Evolutionary conservation across 2,888 invertebrate species (phyloP), one percentile per base, ranked within the genome.

Genomic region (Hedychridium roseum): DNA sequence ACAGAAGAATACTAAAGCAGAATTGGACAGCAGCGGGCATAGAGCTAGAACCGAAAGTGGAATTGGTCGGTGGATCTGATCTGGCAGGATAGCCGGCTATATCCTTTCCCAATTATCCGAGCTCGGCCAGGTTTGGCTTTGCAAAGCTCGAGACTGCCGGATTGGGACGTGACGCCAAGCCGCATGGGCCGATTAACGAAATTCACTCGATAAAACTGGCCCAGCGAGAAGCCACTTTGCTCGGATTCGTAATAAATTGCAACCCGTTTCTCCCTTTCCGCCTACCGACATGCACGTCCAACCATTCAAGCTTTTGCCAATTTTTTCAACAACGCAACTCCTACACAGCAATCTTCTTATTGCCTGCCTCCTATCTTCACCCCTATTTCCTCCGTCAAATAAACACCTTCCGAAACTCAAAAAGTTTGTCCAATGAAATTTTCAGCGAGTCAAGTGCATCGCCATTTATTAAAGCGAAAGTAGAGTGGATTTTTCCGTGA

Each of bases 141-240:
- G 50, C 50, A 61, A 57, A 57, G 51, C n/a, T 51, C 54, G 46
- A 52, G 48, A 43, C 40, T 51, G 51, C 42, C 47, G 62, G 59
- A 66, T 61, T 64, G 64, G 60, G 47, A 59, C 60, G 63, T 63
- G 64, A 59, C 57, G 63, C 55, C 48, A 53, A 60, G 64, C 55
- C 62, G 45, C 58, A 49, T 53, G 50, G 57, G 43, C 48, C 59
- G 66, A 66, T 66, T 66, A 67, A 58, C 62, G 62, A 65, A 64
- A 66, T 62, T 62, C 52, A 50, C 60, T 52, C 51, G 47, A 43
- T 48, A 51, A 56, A 54, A 54, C 37, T 45, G 53, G 42, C 16
- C 37, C 36, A 31, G 37, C 17, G 35, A 30, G 44, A 44, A 44
- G 51, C 35, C 43, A 43, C 56, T 62, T 59, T 62, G 43, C 47